Percentiles rank a stretch among this genome's conserved stretches.
Conservation (phyloP, 2,797 vertebrate species). For the Lacerta viridis region DNA sequence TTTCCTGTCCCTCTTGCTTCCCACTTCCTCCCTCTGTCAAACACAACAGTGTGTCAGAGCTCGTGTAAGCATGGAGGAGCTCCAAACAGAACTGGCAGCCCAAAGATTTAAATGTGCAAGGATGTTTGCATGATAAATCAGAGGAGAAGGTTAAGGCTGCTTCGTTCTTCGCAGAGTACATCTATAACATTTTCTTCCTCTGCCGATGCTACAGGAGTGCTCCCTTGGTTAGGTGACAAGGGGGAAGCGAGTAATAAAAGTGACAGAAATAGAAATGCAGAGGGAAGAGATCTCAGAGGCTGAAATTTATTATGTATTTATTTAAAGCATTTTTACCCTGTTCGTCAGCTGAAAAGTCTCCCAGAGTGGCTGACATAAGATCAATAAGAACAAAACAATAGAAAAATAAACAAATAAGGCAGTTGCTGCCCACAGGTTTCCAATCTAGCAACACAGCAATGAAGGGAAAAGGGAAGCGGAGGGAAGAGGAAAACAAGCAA, state of each 20-base stretch:
- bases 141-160: not conserved
- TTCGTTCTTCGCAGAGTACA: constrained; percentile 11
- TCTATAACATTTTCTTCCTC: not conserved
- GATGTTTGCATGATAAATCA: constrained; percentile 46
- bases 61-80: not conserved
- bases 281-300: not conserved
- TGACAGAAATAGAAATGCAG: not conserved
- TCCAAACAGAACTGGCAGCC: not conserved
- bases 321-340: not conserved
- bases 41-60: not conserved
- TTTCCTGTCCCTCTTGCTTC: not conserved
- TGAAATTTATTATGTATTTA: not conserved
- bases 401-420: not conserved
- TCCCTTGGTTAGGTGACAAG: not conserved
- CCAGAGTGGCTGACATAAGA: not conserved
- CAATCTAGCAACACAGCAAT: not conserved
- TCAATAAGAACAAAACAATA: not conserved
- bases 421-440: not conserved
- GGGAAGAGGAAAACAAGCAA: not conserved
- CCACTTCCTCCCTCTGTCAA: not conserved
- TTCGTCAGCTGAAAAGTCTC: not conserved
- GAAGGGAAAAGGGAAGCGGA: not conserved
- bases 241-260: not conserved
- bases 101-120: constrained; percentile 13
- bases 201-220: accelerated